Evolutionary conservation across 2,113 vertebrate genomes (phyloP).

Genomic region (Mellivora capensis): DNA sequence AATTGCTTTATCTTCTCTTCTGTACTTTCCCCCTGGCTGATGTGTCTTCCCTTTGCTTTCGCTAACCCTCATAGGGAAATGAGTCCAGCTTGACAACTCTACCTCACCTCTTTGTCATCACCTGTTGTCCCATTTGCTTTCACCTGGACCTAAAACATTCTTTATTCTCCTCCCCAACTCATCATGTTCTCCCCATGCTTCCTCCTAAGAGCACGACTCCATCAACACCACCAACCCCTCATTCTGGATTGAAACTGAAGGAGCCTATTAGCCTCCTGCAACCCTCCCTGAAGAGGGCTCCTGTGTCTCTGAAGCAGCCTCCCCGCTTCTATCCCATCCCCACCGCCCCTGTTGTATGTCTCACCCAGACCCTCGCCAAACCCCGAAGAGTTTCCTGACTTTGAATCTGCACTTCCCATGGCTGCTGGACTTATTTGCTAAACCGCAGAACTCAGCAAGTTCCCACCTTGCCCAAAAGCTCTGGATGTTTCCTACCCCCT

Average conservation of each 20-base stretch:
- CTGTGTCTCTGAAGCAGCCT: background rate
- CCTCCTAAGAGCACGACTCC: background rate
- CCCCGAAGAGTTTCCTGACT: background rate
- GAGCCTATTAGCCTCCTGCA: no score
- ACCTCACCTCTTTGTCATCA: no score
- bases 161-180: background rate
- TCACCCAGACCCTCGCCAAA: background rate
- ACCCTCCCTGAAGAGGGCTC: accelerated
- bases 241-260: background rate
- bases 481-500: background rate
- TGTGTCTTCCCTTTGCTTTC: background rate
- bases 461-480: background rate
- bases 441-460: background rate
- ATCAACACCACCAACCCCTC: background rate
- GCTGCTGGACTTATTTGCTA: background rate
- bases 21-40: background rate
- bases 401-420: background rate
- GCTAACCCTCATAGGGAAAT: background rate
- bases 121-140: background rate
- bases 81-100: background rate
- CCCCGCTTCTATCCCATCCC: background rate
- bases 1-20: background rate
- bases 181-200: background rate
- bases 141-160: background rate
- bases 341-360: background rate